Evolutionary conservation across 2,797 vertebrate species (phyloP).

Genomic region (Monodelphis domestica): DNA sequence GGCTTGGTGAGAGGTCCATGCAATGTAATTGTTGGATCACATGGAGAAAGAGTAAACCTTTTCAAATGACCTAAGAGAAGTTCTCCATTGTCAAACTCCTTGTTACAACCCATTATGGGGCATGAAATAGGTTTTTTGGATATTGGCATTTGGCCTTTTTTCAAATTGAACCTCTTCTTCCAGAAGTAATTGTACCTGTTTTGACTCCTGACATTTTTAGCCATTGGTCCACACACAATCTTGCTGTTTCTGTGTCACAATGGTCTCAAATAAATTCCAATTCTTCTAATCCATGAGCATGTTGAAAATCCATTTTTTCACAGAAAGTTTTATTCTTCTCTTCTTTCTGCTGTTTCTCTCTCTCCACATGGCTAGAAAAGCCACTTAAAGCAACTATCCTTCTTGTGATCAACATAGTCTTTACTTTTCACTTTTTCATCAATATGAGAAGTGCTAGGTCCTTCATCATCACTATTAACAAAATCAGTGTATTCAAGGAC

Average conservation of each 20-base stretch:
- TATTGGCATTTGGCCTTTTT: constrained; percentile 55
- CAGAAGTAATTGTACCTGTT: constrained; percentile 86
- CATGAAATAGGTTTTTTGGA: constrained; percentile 87
- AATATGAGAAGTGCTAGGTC: too few species aligned
- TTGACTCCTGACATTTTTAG: constrained; percentile 95
- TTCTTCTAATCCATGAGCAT: constrained; percentile 91
- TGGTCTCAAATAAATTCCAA: constrained; percentile 88
- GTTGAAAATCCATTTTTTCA: constrained; percentile 93
- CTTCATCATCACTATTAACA: too few species aligned
- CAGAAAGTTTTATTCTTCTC: too few species aligned
- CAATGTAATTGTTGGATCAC: constrained; percentile 93
- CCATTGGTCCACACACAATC: constrained; percentile 95
- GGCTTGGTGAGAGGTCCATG: constrained; percentile 87
- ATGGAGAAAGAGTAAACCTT: constrained; percentile 99
- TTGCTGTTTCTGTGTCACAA: constrained; percentile 90
- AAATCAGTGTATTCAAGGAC: too few species aligned
- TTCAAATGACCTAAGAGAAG: constrained; percentile 96
- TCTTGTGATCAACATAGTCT: too few species aligned
- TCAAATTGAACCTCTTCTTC: constrained; percentile 79
- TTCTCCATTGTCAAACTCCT: constrained; percentile 90
- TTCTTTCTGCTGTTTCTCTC: too few species aligned
- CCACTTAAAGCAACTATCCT: too few species aligned
- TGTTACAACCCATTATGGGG: constrained; percentile 94
- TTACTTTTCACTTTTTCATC: too few species aligned
- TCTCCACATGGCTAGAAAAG: too few species aligned